A percentile compares a stretch with the other conserved stretches of the same genome.
Conservation (phyloP, 92 coral and sea anemone species). For the Bergia sp. region DNA sequence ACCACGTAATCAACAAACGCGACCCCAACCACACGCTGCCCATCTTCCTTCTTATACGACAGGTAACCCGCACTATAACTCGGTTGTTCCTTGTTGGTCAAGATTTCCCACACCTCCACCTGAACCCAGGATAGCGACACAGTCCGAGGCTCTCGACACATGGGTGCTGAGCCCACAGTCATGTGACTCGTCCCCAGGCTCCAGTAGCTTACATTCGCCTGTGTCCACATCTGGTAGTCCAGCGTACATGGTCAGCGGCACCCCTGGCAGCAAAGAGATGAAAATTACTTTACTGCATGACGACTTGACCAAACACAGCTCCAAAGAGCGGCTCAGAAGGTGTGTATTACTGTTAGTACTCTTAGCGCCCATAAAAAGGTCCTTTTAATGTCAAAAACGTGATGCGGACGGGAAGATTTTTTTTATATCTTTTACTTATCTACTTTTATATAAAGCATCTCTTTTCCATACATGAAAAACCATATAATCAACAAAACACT, state of each 20-base stretch:
- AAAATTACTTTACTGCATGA: constrained; percentile 79
- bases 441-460: too few relatives aligned
- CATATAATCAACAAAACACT: too few relatives aligned
- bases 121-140: constrained; percentile 27
- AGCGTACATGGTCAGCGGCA: constrained; percentile 92
- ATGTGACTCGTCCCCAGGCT: constrained; percentile 36
- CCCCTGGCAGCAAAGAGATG: constrained; percentile 89
- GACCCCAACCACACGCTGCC: constrained; percentile 11
- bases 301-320: constrained; percentile 90
- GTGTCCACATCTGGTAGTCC: constrained; percentile 63
- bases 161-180: constrained; percentile 32
- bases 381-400: too few relatives aligned
- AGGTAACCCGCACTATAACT: constrained; percentile 10
- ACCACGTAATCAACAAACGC: neutral
- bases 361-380: too few relatives aligned
- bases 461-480: too few relatives aligned
- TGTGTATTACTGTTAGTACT: neutral
- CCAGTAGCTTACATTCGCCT: neutral
- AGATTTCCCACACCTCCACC: constrained; percentile 42
- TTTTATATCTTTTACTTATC: too few relatives aligned
- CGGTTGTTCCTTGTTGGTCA: constrained; percentile 35
- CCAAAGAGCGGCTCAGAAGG: constrained; percentile 89
- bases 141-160: neutral
- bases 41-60: neutral
- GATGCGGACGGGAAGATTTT: too few relatives aligned